Conservation (phyloP, 2,797 vertebrate species). For the Urophycis tenuis region DNA sequence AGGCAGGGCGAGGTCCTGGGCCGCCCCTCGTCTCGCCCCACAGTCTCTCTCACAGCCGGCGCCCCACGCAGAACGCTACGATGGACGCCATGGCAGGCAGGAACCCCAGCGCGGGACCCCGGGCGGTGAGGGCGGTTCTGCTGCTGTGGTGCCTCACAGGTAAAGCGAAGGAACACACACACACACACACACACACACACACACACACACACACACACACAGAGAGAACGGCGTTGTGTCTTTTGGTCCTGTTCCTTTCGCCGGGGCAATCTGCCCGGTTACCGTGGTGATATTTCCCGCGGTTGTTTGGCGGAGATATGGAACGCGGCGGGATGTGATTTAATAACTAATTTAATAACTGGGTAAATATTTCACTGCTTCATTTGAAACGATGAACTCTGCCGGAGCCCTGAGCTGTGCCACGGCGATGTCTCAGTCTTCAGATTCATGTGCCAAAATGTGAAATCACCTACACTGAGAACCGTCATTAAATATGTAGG, state of each 20-base stretch:
- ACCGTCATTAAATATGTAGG: too few species aligned
- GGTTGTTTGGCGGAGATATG: neutral
- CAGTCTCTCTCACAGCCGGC: too few species aligned
- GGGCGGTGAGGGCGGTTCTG: slow-evolving; percentile 12
- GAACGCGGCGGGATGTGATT: too few species aligned
- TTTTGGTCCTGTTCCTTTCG: neutral
- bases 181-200: too few species aligned
- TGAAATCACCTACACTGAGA: neutral
- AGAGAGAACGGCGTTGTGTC: too few species aligned
- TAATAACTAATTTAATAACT: too few species aligned
- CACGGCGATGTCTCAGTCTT: neutral
- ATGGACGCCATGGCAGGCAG: neutral
- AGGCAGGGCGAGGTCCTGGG: neutral
- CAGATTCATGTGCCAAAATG: neutral
- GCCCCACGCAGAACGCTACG: neutral
- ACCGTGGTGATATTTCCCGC: neutral
- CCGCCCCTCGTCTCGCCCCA: too few species aligned
- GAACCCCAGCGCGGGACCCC: neutral
- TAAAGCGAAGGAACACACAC: slow-evolving; percentile 24
- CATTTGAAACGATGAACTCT: neutral
- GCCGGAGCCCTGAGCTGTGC: neutral
- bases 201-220: too few species aligned
- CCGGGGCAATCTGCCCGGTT: neutral
- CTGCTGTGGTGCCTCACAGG: slow-evolving; percentile 48
- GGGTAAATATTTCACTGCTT: too few species aligned